A percentile compares a stretch with the other conserved stretches of the same genome.
phyloP scores from a whole-genome alignment of 2,888 invertebrate genomes.

The Adela reaumurella region DNA sequence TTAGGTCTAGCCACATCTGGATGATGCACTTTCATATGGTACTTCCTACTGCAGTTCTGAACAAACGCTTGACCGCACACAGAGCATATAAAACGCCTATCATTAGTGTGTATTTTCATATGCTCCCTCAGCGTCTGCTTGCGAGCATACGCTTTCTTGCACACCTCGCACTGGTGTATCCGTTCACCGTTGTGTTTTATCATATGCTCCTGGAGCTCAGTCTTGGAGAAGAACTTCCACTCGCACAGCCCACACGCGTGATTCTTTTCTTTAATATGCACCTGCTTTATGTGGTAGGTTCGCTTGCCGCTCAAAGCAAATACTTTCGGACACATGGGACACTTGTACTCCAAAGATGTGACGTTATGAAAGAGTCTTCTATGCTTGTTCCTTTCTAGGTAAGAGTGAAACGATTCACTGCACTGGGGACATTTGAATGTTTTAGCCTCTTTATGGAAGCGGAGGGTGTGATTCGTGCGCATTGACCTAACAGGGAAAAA shows the following conservation, averaged over 20 bases:
- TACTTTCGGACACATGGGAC: conserved; percentile 23
- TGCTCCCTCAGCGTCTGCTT: conserved; percentile 20
- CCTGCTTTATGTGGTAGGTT: conserved; percentile 31
- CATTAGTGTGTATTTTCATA: conserved; percentile 13
- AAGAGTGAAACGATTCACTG: conserved; percentile 20
- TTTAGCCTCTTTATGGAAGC: conserved; percentile 1
- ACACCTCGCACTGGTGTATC: conserved; percentile 16
- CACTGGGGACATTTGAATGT: conserved; percentile 6
- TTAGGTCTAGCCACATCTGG: conserved; percentile 12
- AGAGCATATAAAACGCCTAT: conserved; percentile 13
- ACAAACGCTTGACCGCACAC: conserved; percentile 35
- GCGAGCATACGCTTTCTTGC: conserved; percentile 22
- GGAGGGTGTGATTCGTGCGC: conserved; percentile 1
- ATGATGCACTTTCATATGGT: conserved; percentile 37
- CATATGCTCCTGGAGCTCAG: conserved; percentile 22
- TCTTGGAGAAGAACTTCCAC: conserved; percentile 23
- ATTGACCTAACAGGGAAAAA: conserved; percentile 20
- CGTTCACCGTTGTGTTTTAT: conserved; percentile 20
- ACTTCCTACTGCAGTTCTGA: conserved; percentile 40
- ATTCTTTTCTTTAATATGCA: conserved; percentile 25
- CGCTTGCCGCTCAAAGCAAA: conserved; percentile 31
- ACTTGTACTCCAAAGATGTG: conserved; percentile 23
- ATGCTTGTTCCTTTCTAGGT: conserved; percentile 25
- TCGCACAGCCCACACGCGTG: conserved; percentile 20
- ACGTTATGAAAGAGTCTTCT: conserved; percentile 24